Evolutionary conservation across 1,140 invertebrate species (phyloP), one percentile per base, ranked within the genome.

Genomic region (Choristoneura fumiferana): DNA sequence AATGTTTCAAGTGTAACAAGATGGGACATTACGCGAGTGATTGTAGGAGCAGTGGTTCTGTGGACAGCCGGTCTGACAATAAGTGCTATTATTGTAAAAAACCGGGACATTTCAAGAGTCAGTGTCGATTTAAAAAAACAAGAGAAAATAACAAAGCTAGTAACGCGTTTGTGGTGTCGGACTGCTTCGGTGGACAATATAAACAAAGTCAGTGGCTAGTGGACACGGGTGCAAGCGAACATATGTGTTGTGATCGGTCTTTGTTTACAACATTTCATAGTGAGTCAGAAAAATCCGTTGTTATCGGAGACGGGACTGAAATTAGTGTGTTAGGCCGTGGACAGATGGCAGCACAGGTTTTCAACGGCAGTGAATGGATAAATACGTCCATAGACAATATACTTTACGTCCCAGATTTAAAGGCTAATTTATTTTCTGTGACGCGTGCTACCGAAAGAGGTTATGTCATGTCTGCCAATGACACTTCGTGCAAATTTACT

Each of bases 381-480:
- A 6, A 29, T 0, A 73, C 69, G n/a, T 39, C 38, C 12, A 71
- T 73, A 67, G 63, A 71, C 14, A 75, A 87, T 55, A 81, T 89
- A 3, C 38, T 84, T 45, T 83, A 62, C 62, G 75, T 85, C 18
- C 84, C 84, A 0, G 68, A 83, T 57, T 58, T 90, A 10, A 68
- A 77, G 38, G 74, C 55, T 15, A 87, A 83, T 54, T 58, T 89
- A 38, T 75, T 88, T n/a, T 89, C 84, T 0, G 71, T 78, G 5
- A 78, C 70, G 17, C 22, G 65, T 8, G 66, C 58, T 0, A 57
- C 73, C 1, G 65, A 77, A 13, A 67, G 63, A 57, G 81, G 80
- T 35, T 75, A 71, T 77, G 74, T 59, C 62, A 76, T 69, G 45
- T 17, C 60, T 18, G 74, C 60, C 69, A 49, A 71, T 66, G 39